phyloP scores from a whole-genome alignment of 2,797 vertebrate genomes.

The Sternotherus odoratus region DNA sequence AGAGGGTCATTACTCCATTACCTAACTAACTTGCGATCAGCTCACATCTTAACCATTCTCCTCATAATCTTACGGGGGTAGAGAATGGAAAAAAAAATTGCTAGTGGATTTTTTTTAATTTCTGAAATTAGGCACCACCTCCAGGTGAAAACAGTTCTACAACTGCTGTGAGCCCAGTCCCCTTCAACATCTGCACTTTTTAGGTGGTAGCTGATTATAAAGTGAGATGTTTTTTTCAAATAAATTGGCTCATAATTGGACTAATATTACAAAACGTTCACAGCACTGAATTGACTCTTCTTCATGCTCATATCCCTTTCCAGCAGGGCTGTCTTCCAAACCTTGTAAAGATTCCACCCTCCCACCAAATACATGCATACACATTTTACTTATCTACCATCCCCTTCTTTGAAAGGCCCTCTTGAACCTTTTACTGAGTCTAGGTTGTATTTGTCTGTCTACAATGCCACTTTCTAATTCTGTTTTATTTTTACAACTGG shows the following conservation, averaged over 20 bases:
- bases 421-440: neutral
- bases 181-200: neutral
- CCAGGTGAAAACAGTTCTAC: neutral
- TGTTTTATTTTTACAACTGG: rapidly evolving
- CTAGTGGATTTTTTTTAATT: neutral
- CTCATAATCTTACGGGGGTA: neutral
- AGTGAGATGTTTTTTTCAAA: neutral
- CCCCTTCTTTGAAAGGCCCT: neutral
- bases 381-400: neutral
- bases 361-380: neutral
- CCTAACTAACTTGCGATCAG: neutral
- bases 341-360: neutral
- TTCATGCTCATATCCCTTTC: neutral
- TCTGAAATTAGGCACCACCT: neutral
- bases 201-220: too few species aligned
- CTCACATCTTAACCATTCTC: neutral
- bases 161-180: neutral
- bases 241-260: neutral
- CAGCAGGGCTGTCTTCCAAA: neutral
- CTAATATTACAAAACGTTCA: neutral
- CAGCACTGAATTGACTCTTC: neutral
- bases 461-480: neutral
- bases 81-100: neutral
- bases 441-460: neutral
- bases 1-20: neutral